Percentiles rank a stretch among this genome's conserved stretches.
Conservation (phyloP, 2,797 vertebrate genomes). For the Mastacembelus armatus region DNA sequence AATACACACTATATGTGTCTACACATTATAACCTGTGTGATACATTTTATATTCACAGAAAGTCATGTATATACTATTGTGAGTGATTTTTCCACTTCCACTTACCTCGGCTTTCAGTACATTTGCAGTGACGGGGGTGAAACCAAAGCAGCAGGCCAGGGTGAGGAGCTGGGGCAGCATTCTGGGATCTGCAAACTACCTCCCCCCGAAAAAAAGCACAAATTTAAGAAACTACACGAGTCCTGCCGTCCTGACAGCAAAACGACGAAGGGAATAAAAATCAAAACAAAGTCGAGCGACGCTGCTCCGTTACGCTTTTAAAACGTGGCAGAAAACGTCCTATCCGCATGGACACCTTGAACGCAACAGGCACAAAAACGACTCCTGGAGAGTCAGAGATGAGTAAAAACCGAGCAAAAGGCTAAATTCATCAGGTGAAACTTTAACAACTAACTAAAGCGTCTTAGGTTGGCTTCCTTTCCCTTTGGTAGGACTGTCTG, state of each 20-base stretch:
- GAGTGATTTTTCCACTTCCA: not conserved
- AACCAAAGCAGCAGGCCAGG: constrained; percentile 72
- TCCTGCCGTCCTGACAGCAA: constrained; percentile 23
- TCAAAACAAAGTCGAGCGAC: not conserved
- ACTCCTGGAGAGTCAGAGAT: constrained; percentile 7
- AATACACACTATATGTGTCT: not conserved
- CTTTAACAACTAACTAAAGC: constrained; percentile 32
- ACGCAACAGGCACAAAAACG: constrained; percentile 16
- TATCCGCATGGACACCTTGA: constrained; percentile 43
- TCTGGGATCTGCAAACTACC: constrained; percentile 52
- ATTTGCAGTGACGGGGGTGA: constrained; percentile 69
- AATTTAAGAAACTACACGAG: constrained; percentile 5
- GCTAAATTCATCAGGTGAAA: constrained; percentile 9
- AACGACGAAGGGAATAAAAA: not conserved
- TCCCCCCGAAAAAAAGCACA: constrained; percentile 1
- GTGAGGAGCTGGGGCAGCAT: constrained; percentile 79
- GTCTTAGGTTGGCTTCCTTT: constrained; percentile 41
- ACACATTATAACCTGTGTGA: not conserved
- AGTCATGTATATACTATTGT: not conserved
- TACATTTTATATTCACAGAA: not conserved
- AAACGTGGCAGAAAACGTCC: constrained; percentile 42
- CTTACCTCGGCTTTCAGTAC: constrained; percentile 80
- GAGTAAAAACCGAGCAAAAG: not conserved
- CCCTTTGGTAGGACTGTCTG: constrained; percentile 41
- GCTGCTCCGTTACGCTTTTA: constrained; percentile 19